Evolutionary conservation across 2,888 invertebrate genomes (phyloP).

Genomic region (Eupithecia tripunctaria): DNA sequence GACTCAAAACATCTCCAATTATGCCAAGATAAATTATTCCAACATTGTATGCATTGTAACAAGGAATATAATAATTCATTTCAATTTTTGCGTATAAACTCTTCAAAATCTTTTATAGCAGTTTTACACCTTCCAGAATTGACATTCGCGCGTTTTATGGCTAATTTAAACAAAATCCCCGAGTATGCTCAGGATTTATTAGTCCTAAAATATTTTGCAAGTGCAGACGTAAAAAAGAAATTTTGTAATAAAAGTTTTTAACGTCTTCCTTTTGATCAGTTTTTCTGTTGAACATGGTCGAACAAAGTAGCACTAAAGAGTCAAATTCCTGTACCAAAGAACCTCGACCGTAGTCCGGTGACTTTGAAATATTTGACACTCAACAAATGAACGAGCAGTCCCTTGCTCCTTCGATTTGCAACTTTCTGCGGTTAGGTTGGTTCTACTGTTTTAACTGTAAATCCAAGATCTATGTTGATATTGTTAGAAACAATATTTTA

Average conservation of each 20-base stretch:
- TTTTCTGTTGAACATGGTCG: slow-evolving; percentile 6
- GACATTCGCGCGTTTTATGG: slow-evolving; percentile 37
- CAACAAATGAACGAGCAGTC: neutral
- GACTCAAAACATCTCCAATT: neutral
- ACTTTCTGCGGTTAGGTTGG: neutral
- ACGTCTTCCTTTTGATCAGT: slow-evolving; percentile 24
- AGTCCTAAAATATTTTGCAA: slow-evolving; percentile 44
- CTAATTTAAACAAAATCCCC: slow-evolving; percentile 41
- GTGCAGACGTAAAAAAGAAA: slow-evolving; percentile 42
- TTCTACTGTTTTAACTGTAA: neutral
- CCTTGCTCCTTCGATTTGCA: neutral
- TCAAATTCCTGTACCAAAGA: neutral
- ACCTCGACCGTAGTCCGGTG: neutral
- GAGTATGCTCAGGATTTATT: slow-evolving; percentile 36
- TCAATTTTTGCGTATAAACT: neutral
- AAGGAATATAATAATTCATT: slow-evolving; percentile 1
- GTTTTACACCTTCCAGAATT: slow-evolving; percentile 31
- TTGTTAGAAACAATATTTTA: too few species aligned
- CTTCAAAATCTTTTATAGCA: slow-evolving; percentile 11
- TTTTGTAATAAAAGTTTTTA: slow-evolving; percentile 42
- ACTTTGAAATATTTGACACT: neutral
- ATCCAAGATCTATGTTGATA: neutral
- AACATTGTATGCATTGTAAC: neutral
- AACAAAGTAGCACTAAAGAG: neutral
- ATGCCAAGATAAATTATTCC: neutral